phyloP scores from a whole-genome alignment of 2,113 vertebrate genomes.

The Tautogolabrus adspersus region DNA sequence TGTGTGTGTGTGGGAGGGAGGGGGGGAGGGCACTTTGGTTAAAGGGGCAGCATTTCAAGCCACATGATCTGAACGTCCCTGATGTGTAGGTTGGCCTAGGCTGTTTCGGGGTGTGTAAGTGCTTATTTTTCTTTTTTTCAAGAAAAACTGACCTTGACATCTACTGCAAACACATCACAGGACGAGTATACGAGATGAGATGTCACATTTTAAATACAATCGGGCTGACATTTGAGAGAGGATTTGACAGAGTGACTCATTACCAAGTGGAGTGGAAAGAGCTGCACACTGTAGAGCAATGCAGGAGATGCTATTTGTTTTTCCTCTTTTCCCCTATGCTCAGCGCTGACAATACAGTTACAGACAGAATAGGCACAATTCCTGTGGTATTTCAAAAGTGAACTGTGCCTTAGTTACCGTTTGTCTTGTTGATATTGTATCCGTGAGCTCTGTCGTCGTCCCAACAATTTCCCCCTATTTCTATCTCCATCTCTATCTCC shows the following conservation, averaged over 20 bases:
- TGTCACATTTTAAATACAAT: conserved; percentile 41
- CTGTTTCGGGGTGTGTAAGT: background rate
- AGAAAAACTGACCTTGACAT: background rate
- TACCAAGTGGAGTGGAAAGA: conserved; percentile 56
- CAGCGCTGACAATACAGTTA: conserved; percentile 60
- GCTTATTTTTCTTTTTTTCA: background rate
- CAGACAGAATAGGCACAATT: conserved; percentile 71
- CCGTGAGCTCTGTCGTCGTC: conserved; percentile 47
- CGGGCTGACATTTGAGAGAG: conserved; percentile 52
- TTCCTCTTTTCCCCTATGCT: conserved; percentile 36
- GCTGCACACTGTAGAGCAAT: conserved; percentile 25
- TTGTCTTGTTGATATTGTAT: conserved; percentile 62
- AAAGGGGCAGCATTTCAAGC: background rate
- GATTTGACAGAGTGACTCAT: conserved; percentile 69
- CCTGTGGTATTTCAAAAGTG: conserved; percentile 50
- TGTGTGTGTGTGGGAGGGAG: background rate
- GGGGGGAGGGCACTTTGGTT: too few relatives aligned
- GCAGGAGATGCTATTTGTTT: conserved; percentile 56
- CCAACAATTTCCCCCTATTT: conserved; percentile 37
- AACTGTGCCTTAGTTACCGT: conserved; percentile 60
- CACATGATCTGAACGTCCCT: background rate
- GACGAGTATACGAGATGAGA: conserved; percentile 1
- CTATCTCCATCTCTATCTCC: conserved; percentile 50
- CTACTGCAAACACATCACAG: conserved; percentile 33
- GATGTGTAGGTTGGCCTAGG: background rate